Evolutionary conservation across 2,113 vertebrate species (phyloP).

Genomic region (Mus musculus): GRCm39 chr11:16778501-16779000

Average conservation of each 20-base stretch:
- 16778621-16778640: slow-evolving; percentile 81
- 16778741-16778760: background rate
- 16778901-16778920: background rate
- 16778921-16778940: background rate
- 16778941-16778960: background rate
- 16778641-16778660: slow-evolving; percentile 54
- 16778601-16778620: slow-evolving; percentile 75
- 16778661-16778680: background rate
- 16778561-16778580: background rate
- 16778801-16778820: background rate
- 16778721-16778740: background rate
- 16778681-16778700: slow-evolving; percentile 37
- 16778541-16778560: background rate
- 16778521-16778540: background rate
- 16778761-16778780: background rate
- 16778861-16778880: slow-evolving; percentile 16
- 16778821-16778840: slow-evolving; percentile 6
- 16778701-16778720: background rate
- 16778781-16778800: background rate
- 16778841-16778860: slow-evolving; percentile 35
- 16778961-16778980: background rate
- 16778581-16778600: background rate
- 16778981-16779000: background rate
- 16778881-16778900: slow-evolving; percentile 13
- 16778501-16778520: background rate